phyloP scores from a whole-genome alignment of 2,888 invertebrate species.

The Platyscelio sp. region DNA sequence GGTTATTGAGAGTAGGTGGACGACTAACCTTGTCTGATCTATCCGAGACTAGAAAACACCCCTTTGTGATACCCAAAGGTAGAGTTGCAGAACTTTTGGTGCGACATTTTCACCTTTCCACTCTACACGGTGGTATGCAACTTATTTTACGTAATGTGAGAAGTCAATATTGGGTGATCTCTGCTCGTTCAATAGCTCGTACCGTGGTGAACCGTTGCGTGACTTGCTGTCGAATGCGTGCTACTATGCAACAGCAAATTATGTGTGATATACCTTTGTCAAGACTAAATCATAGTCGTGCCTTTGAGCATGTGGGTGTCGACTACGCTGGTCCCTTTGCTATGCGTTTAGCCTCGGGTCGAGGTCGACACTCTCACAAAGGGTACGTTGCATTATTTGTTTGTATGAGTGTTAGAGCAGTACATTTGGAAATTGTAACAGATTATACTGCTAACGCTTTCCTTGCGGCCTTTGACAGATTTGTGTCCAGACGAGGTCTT shows the following conservation, averaged over 20 bases:
- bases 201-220: slow-evolving; percentile 7
- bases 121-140: slow-evolving; percentile 54
- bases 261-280: slow-evolving; percentile 72
- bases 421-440: neutral
- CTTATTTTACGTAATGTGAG: slow-evolving; percentile 38
- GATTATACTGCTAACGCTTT: neutral
- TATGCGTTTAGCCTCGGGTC: slow-evolving; percentile 48
- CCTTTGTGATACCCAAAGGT: slow-evolving; percentile 16
- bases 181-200: slow-evolving; percentile 7
- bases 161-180: slow-evolving; percentile 46
- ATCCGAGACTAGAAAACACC: slow-evolving; percentile 3
- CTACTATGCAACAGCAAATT: slow-evolving; percentile 38
- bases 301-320: slow-evolving; percentile 58
- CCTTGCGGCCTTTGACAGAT: neutral
- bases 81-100: neutral
- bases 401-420: neutral
- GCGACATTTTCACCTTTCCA: neutral
- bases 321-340: slow-evolving; percentile 74
- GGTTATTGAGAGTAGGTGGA: slow-evolving; percentile 17
- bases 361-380: slow-evolving; percentile 27
- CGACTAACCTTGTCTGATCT: neutral
- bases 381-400: neutral
- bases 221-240: slow-evolving; percentile 17
- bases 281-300: slow-evolving; percentile 34
- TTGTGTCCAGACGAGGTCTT: neutral